Evolutionary conservation across 2,888 invertebrate species (phyloP).

Genomic region (Oligia strigilis): DNA sequence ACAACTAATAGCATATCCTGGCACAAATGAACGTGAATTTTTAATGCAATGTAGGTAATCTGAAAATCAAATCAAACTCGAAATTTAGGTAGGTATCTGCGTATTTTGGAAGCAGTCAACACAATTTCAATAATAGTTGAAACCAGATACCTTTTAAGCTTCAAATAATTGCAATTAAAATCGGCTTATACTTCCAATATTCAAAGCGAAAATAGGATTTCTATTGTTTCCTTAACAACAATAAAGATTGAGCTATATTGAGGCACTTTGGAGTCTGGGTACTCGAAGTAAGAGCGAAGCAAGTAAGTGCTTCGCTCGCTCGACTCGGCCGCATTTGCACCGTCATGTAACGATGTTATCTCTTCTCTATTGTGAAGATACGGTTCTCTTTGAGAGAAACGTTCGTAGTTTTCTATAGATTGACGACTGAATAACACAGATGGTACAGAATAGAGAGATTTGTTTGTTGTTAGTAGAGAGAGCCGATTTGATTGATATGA

Average conservation of each 20-base stretch:
- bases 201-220: slow-evolving; percentile 35
- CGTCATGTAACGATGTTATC: slow-evolving; percentile 61
- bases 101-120: neutral
- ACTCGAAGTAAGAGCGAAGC: slow-evolving; percentile 34
- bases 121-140: slow-evolving; percentile 10
- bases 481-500: slow-evolving; percentile 7
- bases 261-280: slow-evolving; percentile 42
- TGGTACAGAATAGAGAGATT: slow-evolving; percentile 21
- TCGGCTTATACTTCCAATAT: slow-evolving; percentile 30
- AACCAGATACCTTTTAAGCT: slow-evolving; percentile 21
- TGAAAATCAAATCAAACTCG: slow-evolving; percentile 20
- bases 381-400: slow-evolving; percentile 40
- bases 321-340: slow-evolving; percentile 47
- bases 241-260: slow-evolving; percentile 41
- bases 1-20: neutral
- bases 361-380: slow-evolving; percentile 39
- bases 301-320: slow-evolving; percentile 49
- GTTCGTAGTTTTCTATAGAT: slow-evolving; percentile 51
- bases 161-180: slow-evolving; percentile 57
- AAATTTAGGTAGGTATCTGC: neutral
- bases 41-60: slow-evolving; percentile 14
- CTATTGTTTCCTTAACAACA: slow-evolving; percentile 58
- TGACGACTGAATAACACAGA: slow-evolving; percentile 45
- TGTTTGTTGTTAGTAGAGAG: slow-evolving; percentile 30
- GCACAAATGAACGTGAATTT: slow-evolving; percentile 10